These are phyloP conservation scores for Metacarcinus magister DNA, from an alignment of 2,888 invertebrate species.

Conservation along the genomic window DNA sequence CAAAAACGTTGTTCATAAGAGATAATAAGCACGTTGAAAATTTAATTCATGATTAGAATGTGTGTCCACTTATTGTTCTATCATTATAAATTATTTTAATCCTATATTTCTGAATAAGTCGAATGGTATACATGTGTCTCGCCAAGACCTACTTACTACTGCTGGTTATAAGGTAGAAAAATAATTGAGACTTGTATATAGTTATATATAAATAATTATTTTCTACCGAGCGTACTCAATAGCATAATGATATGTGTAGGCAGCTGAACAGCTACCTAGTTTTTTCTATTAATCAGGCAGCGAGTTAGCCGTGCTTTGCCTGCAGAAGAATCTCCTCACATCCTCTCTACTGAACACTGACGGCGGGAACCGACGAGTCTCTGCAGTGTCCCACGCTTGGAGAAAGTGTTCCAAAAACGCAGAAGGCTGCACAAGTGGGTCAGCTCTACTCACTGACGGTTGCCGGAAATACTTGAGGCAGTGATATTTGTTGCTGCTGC, in stretches of 20 bases:
- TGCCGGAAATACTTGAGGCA: constrained; percentile 51
- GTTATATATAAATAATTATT: neutral
- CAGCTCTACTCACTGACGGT: constrained; percentile 7
- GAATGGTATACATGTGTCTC: neutral
- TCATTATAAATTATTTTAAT: neutral
- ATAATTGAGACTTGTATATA: neutral
- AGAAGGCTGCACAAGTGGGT: constrained; percentile 46
- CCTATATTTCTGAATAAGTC: neutral
- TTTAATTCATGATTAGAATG: neutral
- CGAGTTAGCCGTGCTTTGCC: neutral
- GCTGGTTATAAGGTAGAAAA: neutral
- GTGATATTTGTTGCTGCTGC: constrained; percentile 17
- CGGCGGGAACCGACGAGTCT: neutral
- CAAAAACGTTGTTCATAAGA: neutral
- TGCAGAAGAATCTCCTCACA: neutral
- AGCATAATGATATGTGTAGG: neutral
- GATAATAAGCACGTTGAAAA: neutral
- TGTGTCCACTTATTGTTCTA: neutral
- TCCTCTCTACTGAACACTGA: neutral
- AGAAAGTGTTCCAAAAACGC: constrained; percentile 51
- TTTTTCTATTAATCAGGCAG: neutral
- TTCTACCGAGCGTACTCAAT: neutral
- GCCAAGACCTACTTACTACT: neutral
- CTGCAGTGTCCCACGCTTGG: constrained; percentile 1
- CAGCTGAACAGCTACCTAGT: neutral